Conservation (phyloP, 2,113 vertebrate genomes). For the Sorex araneus region DNA sequence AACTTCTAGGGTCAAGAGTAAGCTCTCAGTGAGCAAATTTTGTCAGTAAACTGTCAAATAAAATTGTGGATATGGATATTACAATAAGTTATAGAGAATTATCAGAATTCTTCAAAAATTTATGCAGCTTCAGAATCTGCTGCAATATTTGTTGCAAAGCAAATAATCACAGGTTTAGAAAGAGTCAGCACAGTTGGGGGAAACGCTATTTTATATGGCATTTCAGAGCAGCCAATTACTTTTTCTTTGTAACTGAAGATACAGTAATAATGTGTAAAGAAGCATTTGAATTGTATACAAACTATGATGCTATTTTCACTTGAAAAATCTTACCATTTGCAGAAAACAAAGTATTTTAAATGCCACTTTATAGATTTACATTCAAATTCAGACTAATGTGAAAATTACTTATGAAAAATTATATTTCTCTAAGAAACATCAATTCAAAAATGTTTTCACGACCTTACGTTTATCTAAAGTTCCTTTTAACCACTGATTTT, state of each 20-base stretch:
- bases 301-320: background rate
- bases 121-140: background rate
- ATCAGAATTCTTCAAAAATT: background rate
- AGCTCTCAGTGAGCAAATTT: background rate
- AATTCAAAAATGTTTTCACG: background rate
- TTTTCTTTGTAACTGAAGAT: background rate
- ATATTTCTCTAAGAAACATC: no score
- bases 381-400: background rate
- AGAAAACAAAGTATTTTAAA: slow-evolving; percentile 24
- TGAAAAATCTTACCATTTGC: background rate
- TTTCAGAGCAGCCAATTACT: slow-evolving; percentile 20
- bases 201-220: slow-evolving; percentile 16
- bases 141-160: background rate
- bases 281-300: background rate
- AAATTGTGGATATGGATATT: background rate
- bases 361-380: background rate
- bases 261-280: background rate
- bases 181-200: background rate
- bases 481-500: background rate
- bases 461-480: slow-evolving; percentile 4
- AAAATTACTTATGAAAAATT: background rate
- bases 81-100: background rate
- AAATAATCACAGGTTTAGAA: slow-evolving; percentile 17
- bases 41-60: background rate
- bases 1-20: background rate